Evolutionary conservation across 92 coral and sea anemone species (phyloP).

Genomic region (Epizoanthus rinbou): DNA sequence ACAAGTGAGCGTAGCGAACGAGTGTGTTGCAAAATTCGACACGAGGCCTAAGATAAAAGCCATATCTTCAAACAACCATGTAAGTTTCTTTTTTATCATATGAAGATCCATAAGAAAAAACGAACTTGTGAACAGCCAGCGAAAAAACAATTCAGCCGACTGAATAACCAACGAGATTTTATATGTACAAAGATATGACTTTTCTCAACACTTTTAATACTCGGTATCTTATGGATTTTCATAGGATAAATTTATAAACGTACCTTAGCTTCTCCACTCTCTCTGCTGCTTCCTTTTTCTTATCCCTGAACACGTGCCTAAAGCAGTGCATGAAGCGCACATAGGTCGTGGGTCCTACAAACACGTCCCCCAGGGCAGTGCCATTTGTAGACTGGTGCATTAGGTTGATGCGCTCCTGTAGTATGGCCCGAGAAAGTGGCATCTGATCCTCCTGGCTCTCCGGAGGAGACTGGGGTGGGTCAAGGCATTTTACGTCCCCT

Average conservation of each 20-base stretch:
- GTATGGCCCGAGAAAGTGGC: conserved; percentile 72
- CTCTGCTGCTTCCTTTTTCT: conserved; percentile 71
- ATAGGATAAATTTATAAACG: neutral
- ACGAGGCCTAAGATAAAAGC: too few species aligned
- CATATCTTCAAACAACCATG: too few species aligned
- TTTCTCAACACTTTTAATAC: too few species aligned
- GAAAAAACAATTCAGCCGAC: too few species aligned
- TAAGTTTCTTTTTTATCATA: too few species aligned
- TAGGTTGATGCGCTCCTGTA: conserved; percentile 81
- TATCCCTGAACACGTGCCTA: conserved; percentile 84
- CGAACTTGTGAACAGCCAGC: too few species aligned
- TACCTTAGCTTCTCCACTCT: conserved; percentile 78
- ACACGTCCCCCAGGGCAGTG: conserved; percentile 71
- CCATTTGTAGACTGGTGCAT: conserved; percentile 72
- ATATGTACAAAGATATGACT: too few species aligned
- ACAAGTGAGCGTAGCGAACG: too few species aligned
- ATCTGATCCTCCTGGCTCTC: conserved; percentile 49
- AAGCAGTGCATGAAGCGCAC: conserved; percentile 93
- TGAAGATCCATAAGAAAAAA: too few species aligned
- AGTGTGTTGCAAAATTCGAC: too few species aligned
- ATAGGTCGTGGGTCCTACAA: conserved; percentile 94
- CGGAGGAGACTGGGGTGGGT: conserved; percentile 58
- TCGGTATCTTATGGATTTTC: too few species aligned
- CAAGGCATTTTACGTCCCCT: conserved; percentile 59
- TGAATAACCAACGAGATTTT: too few species aligned